Base-by-base conservation (phyloP, 2,113 vertebrate genomes). In the Sylvia atricapilla region DNA sequence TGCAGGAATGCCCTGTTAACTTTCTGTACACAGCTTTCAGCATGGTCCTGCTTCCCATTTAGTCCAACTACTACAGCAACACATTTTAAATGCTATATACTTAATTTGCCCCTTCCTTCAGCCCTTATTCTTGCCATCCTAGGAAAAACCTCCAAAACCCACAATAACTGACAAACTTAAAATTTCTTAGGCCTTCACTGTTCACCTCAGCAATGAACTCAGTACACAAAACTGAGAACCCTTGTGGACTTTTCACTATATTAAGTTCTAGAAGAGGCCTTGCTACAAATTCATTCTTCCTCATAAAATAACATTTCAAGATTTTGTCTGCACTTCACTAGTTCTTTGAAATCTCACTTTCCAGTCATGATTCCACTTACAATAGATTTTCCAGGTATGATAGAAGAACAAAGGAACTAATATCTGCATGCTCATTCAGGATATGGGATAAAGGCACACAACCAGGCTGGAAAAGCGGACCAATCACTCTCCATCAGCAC, bases 141-240 rank as follows among this genome's bases (percentile, higher is more conserved):
- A 81, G 46, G 39, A 53, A 12, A 27, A 53, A 8, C 0, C 0
- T 8, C 10, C 14, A 3, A 82, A 31, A 3, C 6, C 12, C 43
- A 46, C 13, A 90, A 18, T 60, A 66, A 52, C 0, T 33, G 14
- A 18, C 22, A 44, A 47, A 17, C 6, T 47, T 47, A 46, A 31
- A 39, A 35, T 58, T 77, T 68, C 49, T 84, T 52, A 44, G 37
- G 59, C 55, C 27, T 74, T 22, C 33, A 46, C 31, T 43, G 16
- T 15, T 92, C 37, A 77, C 9, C 49, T 47, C 41, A 64, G 35
- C 10, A 13, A 52, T 3, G 1, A 76, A 24, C 37, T 80, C 58
- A 35, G 9, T 10, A 47, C 11, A 50, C 10, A 47, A 56, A 93
- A 24, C 13, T 27, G 33, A 86, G 70, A 79, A 46, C 17, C 44